Evolutionary conservation across 2,888 invertebrate genomes (phyloP).

Genomic region (Chydorus sphaericus): DNA sequence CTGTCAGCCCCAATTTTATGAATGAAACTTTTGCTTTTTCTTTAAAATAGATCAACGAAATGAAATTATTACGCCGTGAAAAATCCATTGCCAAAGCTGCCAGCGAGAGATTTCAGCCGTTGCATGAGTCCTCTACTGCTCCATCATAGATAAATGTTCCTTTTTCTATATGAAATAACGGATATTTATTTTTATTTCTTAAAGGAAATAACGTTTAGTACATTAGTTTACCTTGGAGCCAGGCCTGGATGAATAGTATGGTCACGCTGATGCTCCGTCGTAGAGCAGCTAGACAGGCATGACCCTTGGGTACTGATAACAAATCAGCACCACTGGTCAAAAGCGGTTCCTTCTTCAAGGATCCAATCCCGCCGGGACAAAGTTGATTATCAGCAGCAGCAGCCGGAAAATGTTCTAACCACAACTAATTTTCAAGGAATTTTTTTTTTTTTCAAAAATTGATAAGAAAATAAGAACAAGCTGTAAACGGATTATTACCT

Average conservation of each 20-base stretch:
- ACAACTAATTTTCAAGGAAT: slow-evolving; percentile 4
- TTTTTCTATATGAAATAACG: slow-evolving; percentile 31
- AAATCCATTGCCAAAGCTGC: slow-evolving; percentile 60
- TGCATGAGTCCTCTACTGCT: slow-evolving; percentile 53
- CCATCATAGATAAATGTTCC: slow-evolving; percentile 50
- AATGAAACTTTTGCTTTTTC: slow-evolving; percentile 4
- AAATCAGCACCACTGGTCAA: slow-evolving; percentile 36
- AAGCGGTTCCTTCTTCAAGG: slow-evolving; percentile 28
- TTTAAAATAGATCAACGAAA: not conserved
- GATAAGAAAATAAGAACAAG: not conserved
- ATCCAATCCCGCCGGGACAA: no score
- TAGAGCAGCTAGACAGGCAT: slow-evolving; percentile 44
- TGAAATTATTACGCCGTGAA: slow-evolving; percentile 29
- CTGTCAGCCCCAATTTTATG: no score
- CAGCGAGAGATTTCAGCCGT: slow-evolving; percentile 58
- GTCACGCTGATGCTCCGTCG: slow-evolving; percentile 48
- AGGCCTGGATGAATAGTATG: slow-evolving; percentile 49
- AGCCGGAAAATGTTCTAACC: not conserved
- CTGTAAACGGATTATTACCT: slow-evolving; percentile 28
- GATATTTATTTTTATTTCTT: not conserved
- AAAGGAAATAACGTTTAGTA: not conserved
- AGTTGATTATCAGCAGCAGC: slow-evolving; percentile 42
- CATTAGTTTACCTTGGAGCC: slow-evolving; percentile 34
- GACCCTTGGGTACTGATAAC: slow-evolving; percentile 43
- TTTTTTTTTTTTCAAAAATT: not conserved